A percentile compares a stretch with the other conserved stretches of the same genome.
phyloP scores from a whole-genome alignment of 2,113 vertebrate genomes.

The Gila orcuttii region DNA sequence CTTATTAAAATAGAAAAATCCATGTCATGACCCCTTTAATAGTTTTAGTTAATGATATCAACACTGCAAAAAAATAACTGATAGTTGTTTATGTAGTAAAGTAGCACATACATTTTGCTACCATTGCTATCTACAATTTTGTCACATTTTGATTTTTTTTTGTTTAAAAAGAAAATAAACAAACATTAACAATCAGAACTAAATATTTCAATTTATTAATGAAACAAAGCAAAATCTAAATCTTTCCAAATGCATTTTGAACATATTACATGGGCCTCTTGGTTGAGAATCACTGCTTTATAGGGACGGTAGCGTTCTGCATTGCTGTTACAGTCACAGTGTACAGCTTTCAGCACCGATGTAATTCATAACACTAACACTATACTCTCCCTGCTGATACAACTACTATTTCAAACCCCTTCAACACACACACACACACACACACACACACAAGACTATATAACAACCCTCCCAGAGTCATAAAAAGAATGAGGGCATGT shows the following conservation, averaged over 20 bases:
- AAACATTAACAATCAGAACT: neutral
- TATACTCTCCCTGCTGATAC: neutral
- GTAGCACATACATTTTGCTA: neutral
- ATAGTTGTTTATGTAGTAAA: neutral
- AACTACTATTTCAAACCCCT: neutral
- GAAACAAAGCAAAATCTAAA: neutral
- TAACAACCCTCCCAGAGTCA: neutral
- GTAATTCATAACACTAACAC: neutral
- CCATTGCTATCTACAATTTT: neutral
- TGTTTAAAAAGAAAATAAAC: neutral
- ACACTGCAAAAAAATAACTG: neutral
- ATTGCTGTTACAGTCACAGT: neutral
- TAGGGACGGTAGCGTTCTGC: neutral
- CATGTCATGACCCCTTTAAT: neutral
- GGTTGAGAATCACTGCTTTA: neutral
- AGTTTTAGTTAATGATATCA: neutral
- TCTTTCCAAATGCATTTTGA: neutral
- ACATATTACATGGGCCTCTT: neutral
- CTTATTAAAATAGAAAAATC: too few relatives aligned
- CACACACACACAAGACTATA: conserved; percentile 2
- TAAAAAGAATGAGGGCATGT: conserved; percentile 25
- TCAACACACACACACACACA: conserved; percentile 15
- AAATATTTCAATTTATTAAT: neutral
- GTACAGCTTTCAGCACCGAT: neutral
- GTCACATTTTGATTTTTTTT: too few relatives aligned